Conservation (phyloP, 2,113 vertebrate species). For the Bombycilla garrulus region DNA sequence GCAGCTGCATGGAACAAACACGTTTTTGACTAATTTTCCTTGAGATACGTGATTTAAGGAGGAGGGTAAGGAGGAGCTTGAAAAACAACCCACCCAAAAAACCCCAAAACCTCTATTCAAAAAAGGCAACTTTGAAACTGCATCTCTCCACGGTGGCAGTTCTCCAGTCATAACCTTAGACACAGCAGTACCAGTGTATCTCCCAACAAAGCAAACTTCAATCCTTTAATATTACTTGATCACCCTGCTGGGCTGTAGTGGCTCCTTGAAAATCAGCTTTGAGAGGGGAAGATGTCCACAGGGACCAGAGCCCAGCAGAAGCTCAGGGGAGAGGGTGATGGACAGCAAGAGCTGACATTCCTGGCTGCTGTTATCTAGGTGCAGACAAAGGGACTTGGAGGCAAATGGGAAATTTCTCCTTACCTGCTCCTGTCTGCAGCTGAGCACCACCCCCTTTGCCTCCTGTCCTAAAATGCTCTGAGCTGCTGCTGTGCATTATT, state of each 20-base stretch:
- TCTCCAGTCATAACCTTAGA: not conserved
- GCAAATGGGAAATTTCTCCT: not conserved
- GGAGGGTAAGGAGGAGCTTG: not conserved
- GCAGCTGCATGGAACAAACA: not conserved
- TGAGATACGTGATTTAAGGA: not conserved
- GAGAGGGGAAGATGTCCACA: not conserved
- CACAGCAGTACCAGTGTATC: fast-evolving
- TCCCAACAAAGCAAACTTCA: not conserved
- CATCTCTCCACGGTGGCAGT: not conserved
- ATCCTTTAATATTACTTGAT: not conserved
- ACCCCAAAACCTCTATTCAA: fast-evolving
- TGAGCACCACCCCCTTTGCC: fast-evolving
- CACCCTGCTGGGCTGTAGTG: not conserved
- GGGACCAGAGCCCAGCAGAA: not conserved
- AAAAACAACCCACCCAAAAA: not conserved
- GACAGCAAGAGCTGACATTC: not conserved
- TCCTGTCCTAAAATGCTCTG: slow-evolving; percentile 17
- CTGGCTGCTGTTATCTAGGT: not conserved
- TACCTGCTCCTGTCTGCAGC: not conserved
- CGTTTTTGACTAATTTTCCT: not conserved
- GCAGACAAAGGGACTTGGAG: not conserved
- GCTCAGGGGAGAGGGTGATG: not conserved
- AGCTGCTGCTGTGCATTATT: slow-evolving; percentile 51
- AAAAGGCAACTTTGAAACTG: not conserved
- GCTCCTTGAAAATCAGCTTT: not conserved